phyloP scores from a whole-genome alignment of 2,113 vertebrate species.

The Trogon surrucura region DNA sequence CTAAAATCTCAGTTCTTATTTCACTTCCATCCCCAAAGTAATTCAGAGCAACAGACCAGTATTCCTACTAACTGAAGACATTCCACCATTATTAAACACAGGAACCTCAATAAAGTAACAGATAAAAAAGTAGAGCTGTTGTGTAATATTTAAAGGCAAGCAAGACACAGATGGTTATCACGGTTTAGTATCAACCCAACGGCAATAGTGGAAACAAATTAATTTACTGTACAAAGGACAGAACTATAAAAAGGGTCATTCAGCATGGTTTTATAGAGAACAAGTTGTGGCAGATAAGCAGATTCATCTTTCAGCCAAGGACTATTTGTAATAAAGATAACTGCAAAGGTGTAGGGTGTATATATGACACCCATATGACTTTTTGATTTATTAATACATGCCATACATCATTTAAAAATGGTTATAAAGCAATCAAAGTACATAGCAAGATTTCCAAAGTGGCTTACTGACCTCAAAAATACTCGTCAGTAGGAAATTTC shows the following conservation, averaged over 20 bases:
- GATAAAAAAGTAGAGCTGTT: not conserved
- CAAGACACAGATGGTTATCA: not conserved
- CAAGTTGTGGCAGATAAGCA: conserved; percentile 1
- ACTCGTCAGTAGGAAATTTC: not conserved
- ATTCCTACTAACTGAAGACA: not conserved
- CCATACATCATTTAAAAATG: not conserved
- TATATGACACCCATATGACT: not conserved
- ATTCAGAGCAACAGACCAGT: not conserved
- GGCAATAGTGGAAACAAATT: conserved; percentile 4
- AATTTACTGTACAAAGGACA: not conserved
- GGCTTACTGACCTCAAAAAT: not conserved
- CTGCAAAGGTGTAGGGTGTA: not conserved
- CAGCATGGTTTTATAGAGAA: not conserved
- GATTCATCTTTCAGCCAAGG: not conserved
- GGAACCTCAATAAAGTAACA: not conserved
- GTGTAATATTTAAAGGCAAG: not conserved
- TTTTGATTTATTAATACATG: not conserved
- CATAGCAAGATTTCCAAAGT: not conserved
- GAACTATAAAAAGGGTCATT: not conserved
- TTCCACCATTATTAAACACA: not conserved
- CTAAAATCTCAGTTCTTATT: not conserved
- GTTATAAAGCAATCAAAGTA: not conserved
- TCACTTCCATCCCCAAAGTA: not conserved
- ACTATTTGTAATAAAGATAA: not conserved
- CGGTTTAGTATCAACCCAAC: conserved; percentile 2